A percentile compares a stretch with the other conserved stretches of the same genome.
phyloP scores from a whole-genome alignment of 2,888 invertebrate genomes.

The Dasypogon diadema region DNA sequence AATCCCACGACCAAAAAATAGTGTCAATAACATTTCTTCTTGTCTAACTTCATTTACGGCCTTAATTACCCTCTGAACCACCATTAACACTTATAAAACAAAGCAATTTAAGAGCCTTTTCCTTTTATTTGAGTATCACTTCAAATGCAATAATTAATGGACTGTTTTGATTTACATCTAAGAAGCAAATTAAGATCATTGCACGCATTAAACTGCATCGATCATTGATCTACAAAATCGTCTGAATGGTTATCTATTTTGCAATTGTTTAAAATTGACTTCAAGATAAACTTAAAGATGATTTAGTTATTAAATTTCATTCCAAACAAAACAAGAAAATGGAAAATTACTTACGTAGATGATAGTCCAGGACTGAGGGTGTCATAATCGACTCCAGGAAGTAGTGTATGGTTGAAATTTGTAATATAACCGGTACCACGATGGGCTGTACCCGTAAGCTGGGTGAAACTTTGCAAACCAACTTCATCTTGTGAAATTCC shows the following conservation, averaged over 20 bases:
- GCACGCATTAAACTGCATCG: neutral
- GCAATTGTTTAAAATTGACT: neutral
- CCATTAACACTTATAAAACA: neutral
- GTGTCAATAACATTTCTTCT: too few species aligned
- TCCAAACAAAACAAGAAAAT: neutral
- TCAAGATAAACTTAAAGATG: neutral
- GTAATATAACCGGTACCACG: constrained; percentile 50
- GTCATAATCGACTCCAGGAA: constrained; percentile 61
- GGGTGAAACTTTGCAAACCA: constrained; percentile 66
- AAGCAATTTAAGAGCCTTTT: neutral
- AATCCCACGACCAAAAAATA: too few species aligned
- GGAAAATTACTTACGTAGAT: constrained; percentile 29
- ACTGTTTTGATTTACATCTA: too few species aligned
- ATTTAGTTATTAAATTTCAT: neutral
- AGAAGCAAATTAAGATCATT: too few species aligned
- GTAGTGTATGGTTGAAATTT: constrained; percentile 60
- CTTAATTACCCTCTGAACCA: neutral
- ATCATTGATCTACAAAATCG: too few species aligned
- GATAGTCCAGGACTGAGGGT: constrained; percentile 64
- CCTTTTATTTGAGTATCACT: neutral
- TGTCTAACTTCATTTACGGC: too few species aligned
- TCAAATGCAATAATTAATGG: too few species aligned
- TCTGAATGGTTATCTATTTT: neutral
- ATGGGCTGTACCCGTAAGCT: constrained; percentile 63
- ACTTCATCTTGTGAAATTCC: constrained; percentile 59